Percentiles rank a stretch among this genome's conserved stretches.
Conservation (phyloP, 2,113 vertebrate species). For the Dryoscopus gambensis region DNA sequence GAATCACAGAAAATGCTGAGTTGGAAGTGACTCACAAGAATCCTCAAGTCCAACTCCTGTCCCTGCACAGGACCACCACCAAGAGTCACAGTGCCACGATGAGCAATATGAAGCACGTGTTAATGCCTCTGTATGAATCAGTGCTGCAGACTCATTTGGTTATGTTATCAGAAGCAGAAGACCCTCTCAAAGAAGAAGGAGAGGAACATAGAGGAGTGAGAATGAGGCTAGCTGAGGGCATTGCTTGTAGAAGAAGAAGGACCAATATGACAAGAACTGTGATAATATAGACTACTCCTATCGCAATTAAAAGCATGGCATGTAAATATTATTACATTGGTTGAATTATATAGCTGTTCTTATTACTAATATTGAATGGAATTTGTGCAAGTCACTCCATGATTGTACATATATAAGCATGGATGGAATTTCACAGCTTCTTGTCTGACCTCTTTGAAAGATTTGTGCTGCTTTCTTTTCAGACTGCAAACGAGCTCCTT, state of each 20-base stretch:
- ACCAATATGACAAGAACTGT: not conserved
- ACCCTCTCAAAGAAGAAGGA: not conserved
- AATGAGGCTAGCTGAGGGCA: not conserved
- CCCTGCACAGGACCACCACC: not conserved
- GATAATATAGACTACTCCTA: not conserved
- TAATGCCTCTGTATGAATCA: not conserved
- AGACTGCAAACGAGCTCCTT: not conserved
- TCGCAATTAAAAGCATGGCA: not conserved
- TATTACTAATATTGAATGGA: not conserved
- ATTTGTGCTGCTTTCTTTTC: not conserved
- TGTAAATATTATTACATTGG: not conserved
- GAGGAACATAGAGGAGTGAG: not conserved
- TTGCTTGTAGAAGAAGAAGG: not conserved
- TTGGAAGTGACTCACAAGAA: not conserved
- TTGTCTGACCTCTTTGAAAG: not conserved
- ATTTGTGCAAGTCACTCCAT: not conserved
- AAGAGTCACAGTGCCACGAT: not conserved
- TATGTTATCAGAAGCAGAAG: not conserved
- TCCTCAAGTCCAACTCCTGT: not conserved
- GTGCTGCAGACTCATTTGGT: not conserved
- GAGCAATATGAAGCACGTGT: not conserved
- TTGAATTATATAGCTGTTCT: not conserved
- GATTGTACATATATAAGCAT: not conserved
- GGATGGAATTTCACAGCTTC: not conserved
- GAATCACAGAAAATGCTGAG: not conserved